Percentiles rank a stretch among this genome's conserved stretches.
These are phyloP conservation scores for Regulus satrapa DNA, from an alignment of 2,113 vertebrate species.

Conservation along the genomic window DNA sequence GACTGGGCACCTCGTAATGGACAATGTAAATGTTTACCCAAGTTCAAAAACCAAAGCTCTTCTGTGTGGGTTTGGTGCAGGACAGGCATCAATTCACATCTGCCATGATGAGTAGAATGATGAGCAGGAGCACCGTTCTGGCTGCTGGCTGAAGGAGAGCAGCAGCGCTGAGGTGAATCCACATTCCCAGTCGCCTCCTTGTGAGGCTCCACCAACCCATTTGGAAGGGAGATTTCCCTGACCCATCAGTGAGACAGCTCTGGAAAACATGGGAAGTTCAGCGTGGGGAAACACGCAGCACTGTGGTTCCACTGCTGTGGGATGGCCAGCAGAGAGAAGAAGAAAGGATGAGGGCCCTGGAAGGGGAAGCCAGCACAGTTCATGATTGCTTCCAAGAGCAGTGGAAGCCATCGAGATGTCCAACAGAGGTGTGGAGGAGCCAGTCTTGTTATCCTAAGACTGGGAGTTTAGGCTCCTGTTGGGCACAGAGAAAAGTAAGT, in stretches of 20 bases:
- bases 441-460: not conserved
- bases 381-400: not conserved
- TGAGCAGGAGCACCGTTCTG: not conserved
- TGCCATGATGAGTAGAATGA: not conserved
- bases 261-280: not conserved
- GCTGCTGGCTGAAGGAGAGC: not conserved
- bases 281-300: not conserved
- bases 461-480: not conserved
- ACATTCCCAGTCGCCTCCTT: not conserved
- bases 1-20: not conserved
- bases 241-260: not conserved
- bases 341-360: not conserved
- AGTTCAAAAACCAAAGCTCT: not conserved
- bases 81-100: not conserved
- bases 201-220: not conserved
- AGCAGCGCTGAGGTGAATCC: not conserved
- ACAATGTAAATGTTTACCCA: not conserved
- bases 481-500: slow-evolving; percentile 24
- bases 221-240: not conserved
- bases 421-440: not conserved
- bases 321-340: not conserved
- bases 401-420: not conserved
- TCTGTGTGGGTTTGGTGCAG: not conserved
- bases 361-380: not conserved
- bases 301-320: fast-evolving